These are phyloP conservation scores for Perdix hodgsoniae DNA, from an alignment of 2,797 vertebrate genomes.

Conservation along the genomic window DNA sequence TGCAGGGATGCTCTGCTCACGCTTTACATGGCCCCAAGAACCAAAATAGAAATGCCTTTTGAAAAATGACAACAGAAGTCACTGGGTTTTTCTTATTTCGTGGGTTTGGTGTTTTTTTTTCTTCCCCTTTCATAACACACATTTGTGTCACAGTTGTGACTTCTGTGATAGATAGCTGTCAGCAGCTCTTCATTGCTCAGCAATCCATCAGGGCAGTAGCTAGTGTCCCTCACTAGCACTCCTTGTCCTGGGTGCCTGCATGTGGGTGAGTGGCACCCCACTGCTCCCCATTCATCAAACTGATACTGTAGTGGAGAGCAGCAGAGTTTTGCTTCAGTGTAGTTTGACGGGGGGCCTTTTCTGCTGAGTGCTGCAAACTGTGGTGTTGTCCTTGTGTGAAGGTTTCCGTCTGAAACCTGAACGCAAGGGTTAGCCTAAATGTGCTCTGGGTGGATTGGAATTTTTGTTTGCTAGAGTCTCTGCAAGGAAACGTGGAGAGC, in stretches of 20 bases:
- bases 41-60: background rate
- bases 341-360: background rate
- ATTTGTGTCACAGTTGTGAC: too few relatives aligned
- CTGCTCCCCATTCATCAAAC: background rate
- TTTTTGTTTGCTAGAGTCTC: background rate
- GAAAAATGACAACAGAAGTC: too few relatives aligned
- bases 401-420: background rate
- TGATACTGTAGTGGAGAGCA: background rate
- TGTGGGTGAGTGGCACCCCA: background rate
- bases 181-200: background rate
- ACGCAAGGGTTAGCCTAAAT: background rate
- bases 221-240: accelerated
- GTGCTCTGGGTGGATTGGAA: background rate
- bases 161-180: background rate
- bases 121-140: background rate
- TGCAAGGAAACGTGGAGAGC: background rate
- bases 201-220: background rate
- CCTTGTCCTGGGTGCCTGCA: background rate
- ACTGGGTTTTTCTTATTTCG: background rate
- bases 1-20: background rate
- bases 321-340: background rate
- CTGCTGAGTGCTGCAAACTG: background rate
- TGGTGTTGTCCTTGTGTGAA: background rate
- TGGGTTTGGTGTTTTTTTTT: background rate
- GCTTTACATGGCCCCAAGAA: background rate